Percentiles rank a stretch among this genome's conserved stretches.
phyloP scores from a whole-genome alignment of 2,113 vertebrate genomes.

The Thermophis baileyi region DNA sequence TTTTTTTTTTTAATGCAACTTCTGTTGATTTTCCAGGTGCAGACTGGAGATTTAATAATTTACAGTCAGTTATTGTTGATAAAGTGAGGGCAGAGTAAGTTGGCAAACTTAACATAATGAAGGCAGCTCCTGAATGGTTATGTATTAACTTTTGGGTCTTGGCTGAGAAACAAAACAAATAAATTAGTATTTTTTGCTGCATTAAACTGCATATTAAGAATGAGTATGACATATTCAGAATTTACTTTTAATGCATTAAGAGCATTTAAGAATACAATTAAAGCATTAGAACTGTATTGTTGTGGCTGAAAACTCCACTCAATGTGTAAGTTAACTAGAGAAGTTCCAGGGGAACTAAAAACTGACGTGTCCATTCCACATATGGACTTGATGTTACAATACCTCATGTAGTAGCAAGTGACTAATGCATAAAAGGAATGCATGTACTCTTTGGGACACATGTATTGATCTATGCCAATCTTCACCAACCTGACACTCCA shows the following conservation, averaged over 20 bases:
- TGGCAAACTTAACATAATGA: background rate
- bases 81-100: background rate
- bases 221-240: too few relatives aligned
- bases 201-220: background rate
- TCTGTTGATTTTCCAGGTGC: background rate
- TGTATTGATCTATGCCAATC: background rate
- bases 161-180: background rate
- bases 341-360: background rate
- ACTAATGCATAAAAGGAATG: background rate
- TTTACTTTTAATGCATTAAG: background rate
- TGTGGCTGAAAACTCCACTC: background rate
- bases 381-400: background rate
- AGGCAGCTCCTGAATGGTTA: background rate
- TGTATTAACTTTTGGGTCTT: constrained; percentile 5
- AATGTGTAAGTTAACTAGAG: background rate
- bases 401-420: background rate
- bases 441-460: background rate
- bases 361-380: background rate
- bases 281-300: background rate
- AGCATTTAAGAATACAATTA: background rate
- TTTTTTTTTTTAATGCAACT: background rate
- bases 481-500: background rate
- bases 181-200: background rate
- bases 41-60: background rate
- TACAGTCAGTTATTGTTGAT: background rate